Base-by-base conservation (phyloP, 2,113 vertebrate genomes). In the Gymnobelideus leadbeateri region DNA sequence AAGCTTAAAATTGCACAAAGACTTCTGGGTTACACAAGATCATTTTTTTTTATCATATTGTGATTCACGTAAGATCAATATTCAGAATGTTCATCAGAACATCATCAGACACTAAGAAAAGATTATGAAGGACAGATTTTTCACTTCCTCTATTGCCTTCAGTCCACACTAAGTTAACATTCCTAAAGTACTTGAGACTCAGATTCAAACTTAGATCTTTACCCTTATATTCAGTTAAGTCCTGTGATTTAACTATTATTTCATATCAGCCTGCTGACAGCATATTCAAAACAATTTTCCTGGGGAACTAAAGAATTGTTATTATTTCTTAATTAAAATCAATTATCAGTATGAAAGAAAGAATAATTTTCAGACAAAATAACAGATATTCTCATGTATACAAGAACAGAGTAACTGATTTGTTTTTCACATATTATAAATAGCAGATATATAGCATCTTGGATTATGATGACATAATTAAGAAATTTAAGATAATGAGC, bases 401-500 rank as follows among this genome's bases (percentile, higher is more conserved):
- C 91, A 95, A 97, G 95, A 97, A 97, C 91, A 92, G 96, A 97
- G 95, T 97, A 97, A 97, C 97, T 90, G 92, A 47, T 46, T 92
- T 93, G 55, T 19, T 93, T 96, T 91, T 3, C 31, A 77, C 57
- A 91, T 90, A 52, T 96, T 97, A 98, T 96, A 98, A 98, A 93
- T 92, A 97, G 95, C 92, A 96, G 49, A 98, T 50, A 91, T 49
- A 97, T 92, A 98, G 96, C 96, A 98, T 98, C 96, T 37, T 31
- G 16, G 95, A 96, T 91, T 94, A 97, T 93, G 89, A 84, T 92
- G 49, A 96, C 91, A 95, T 68, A 92, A 96, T 93, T 98, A 98
- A 96, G 96, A 98, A 92, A 95, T 98, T 97, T 98, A 96, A 95
- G 93, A 57, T 97, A 89, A 89, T 37, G 31, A 98, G 98, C 97